phyloP scores from a whole-genome alignment of 2,888 invertebrate genomes.

The Lordiphosa andalusiaca region DNA sequence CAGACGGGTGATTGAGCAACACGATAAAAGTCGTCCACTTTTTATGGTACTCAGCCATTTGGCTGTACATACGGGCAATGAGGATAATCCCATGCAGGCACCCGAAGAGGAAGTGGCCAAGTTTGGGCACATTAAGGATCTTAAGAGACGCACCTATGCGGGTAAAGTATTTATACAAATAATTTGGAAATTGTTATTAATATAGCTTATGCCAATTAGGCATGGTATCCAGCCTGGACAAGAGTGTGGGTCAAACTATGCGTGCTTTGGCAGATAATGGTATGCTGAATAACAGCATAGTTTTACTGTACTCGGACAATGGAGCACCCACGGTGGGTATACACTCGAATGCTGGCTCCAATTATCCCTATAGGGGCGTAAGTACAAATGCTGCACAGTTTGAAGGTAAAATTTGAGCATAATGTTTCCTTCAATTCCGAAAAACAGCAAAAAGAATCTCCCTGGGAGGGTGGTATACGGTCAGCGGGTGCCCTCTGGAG shows the following conservation, averaged over 20 bases:
- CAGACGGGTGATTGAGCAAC: conserved; percentile 83
- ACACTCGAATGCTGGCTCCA: conserved; percentile 88
- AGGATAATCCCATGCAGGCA: conserved; percentile 86
- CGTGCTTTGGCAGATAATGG: conserved; percentile 84
- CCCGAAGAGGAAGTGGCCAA: conserved; percentile 86
- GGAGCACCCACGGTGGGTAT: conserved; percentile 89
- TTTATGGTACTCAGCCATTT: conserved; percentile 90
- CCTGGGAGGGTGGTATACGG: conserved; percentile 93
- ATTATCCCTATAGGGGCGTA: conserved; percentile 89
- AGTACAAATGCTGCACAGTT: conserved; percentile 48
- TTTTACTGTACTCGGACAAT: conserved; percentile 94
- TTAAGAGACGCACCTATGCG: conserved; percentile 85
- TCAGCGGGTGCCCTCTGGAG: conserved; percentile 89
- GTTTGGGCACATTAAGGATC: conserved; percentile 85
- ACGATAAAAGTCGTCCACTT: conserved; percentile 84
- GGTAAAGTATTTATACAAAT: conserved; percentile 79
- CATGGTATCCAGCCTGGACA: conserved; percentile 92
- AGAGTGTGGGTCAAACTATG: conserved; percentile 90
- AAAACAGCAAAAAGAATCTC: conserved; percentile 86
- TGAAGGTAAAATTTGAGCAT: too few relatives aligned
- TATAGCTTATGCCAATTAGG: conserved; percentile 81
- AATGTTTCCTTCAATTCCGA: background rate
- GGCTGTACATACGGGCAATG: conserved; percentile 90
- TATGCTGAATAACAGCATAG: conserved; percentile 90
- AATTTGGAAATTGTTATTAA: background rate